A percentile compares a stretch with the other conserved stretches of the same genome.
These are phyloP conservation scores for Herpetotheres cachinnans DNA, from an alignment of 2,113 vertebrate genomes.

Conservation along the genomic window DNA sequence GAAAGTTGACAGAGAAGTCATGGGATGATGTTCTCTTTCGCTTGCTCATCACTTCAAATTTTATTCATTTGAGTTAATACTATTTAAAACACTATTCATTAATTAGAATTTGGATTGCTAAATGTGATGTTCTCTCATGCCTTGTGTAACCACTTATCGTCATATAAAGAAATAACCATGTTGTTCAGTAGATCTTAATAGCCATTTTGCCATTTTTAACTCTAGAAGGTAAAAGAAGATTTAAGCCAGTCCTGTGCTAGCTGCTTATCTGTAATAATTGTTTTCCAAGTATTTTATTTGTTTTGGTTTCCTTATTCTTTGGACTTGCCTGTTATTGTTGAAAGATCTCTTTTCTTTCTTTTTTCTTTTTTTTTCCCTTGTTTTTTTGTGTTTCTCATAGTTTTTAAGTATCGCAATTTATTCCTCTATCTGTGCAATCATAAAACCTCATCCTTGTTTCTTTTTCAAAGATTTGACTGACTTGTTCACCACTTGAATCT, in stretches of 20 bases:
- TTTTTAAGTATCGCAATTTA: neutral
- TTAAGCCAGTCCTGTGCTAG: neutral
- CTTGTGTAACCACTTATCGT: neutral
- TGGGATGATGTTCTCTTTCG: neutral
- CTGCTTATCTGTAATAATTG: neutral
- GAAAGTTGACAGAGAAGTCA: neutral
- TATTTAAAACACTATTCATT: neutral
- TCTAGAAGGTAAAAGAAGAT: neutral
- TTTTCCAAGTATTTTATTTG: neutral
- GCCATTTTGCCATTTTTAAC: neutral
- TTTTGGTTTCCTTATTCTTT: neutral
- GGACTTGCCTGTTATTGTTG: neutral
- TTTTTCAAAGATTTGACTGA: neutral
- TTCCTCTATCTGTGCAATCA: neutral
- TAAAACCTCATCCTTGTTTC: neutral
- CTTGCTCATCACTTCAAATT: neutral
- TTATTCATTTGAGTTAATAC: neutral
- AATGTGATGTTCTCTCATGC: neutral
- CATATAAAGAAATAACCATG: neutral
- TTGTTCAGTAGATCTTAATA: neutral
- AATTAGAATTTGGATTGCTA: neutral
- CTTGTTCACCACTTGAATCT: neutral
- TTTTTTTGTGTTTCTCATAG: neutral
- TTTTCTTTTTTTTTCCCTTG: neutral
- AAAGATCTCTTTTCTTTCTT: neutral